Evolutionary conservation across 2,113 vertebrate species (phyloP), one percentile per base, ranked within the genome.

Genomic region (Festucalex cinctus): DNA sequence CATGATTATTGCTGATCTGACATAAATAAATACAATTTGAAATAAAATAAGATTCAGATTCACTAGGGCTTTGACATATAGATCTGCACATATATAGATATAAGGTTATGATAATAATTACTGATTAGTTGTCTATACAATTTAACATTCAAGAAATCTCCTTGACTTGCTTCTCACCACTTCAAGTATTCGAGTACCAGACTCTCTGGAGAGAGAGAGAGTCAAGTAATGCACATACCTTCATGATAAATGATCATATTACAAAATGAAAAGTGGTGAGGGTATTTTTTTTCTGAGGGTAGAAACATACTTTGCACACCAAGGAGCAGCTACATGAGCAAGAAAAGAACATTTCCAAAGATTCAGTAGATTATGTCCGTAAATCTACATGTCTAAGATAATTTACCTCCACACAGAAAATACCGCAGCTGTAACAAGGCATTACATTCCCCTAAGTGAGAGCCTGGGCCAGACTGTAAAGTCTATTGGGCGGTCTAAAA

Each of bases 241-340:
- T 74, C 70, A 84, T 85, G 73, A 91, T 81, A 80, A 80, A 84
- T 85, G 74, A 91, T 81, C 82, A 81, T 90, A 87, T 81, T 88
- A 85, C 77, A 90, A 95, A 93, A 84, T 86, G 88, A 93, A 77
- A 75, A 74, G 58, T 75, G 78, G 12, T 53, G 37, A 81, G 41
- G 48, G 67, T 68, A 77, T 67, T 62, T 65, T 24, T 48, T 24
- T 56, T 71, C 14, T 67, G 88, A 84, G 83, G 65, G 81, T 74
- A 69, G 80, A 88, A 81, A 80, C 58, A 60, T 83, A 81, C 88
- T 85, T 93, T 93, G 91, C 92, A 93, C 92, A 91, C 90, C 88
- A 85, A 90, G 92, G 93, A 93, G 91, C 93, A 95, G 90, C 90
- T 94, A 95, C 88, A 91, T 91, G 89, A 91, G 93, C 91, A 95